These are phyloP conservation scores for Willowsia nigromaculata DNA, from an alignment of 2,888 invertebrate genomes.

Conservation along the genomic window DNA sequence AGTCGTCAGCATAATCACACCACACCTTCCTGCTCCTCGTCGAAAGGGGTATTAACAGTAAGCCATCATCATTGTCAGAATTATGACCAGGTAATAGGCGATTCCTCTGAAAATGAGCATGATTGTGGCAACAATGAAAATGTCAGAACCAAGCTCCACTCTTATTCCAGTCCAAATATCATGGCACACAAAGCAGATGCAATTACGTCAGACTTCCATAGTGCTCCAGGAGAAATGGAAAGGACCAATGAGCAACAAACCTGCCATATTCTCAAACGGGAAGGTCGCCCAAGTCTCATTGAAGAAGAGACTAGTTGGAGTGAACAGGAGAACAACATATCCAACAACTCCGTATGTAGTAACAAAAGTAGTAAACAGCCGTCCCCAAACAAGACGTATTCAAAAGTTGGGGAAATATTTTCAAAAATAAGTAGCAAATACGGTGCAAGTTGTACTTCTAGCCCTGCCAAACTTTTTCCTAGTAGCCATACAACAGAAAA, in stretches of 20 bases:
- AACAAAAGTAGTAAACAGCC: slow-evolving; percentile 27
- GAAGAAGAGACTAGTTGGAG: slow-evolving; percentile 31
- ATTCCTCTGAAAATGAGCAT: background rate
- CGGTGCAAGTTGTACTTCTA: background rate
- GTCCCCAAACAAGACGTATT: slow-evolving; percentile 38
- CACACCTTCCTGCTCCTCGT: background rate
- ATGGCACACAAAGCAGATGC: background rate
- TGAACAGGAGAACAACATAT: slow-evolving; percentile 21
- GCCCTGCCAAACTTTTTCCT: background rate
- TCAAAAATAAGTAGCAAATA: slow-evolving; percentile 56
- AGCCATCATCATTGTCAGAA: background rate
- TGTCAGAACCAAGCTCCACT: background rate
- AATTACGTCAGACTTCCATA: background rate
- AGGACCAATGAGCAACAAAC: background rate
- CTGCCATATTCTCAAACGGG: background rate
- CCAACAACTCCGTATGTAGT: background rate
- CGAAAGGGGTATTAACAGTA: background rate
- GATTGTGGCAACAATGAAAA: background rate
- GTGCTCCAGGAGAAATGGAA: background rate
- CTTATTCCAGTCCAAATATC: background rate
- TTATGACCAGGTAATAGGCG: background rate
- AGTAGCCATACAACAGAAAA: background rate
- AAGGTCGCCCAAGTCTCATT: slow-evolving; percentile 10
- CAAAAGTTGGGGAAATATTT: slow-evolving; percentile 49
- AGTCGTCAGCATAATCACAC: background rate